Conservation (phyloP, 2,797 vertebrate species). For the Sebastolobus alascanus region DNA sequence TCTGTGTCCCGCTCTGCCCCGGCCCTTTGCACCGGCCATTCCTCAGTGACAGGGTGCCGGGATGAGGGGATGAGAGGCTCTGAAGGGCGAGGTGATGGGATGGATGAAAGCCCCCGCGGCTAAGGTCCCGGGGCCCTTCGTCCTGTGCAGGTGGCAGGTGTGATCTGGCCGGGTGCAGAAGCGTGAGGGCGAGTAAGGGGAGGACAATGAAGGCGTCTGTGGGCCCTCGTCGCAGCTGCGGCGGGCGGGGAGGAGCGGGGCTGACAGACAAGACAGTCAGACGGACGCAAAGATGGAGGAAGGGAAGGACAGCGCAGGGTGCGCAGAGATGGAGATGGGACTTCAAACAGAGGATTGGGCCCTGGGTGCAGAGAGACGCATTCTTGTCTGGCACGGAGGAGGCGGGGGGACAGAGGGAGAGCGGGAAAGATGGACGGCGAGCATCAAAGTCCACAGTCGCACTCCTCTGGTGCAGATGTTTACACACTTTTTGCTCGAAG, state of each 20-base stretch:
- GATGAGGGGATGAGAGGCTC: conserved; percentile 68
- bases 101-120: conserved; percentile 72
- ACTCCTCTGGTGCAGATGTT: conserved; percentile 59
- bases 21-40: conserved; percentile 73
- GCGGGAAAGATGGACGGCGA: conserved; percentile 49
- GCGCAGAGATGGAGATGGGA: conserved; percentile 76
- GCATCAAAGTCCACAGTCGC: conserved; percentile 52
- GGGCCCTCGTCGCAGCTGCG: conserved; percentile 80
- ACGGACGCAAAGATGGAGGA: conserved; percentile 67
- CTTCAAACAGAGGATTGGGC: conserved; percentile 84
- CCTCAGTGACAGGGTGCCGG: conserved; percentile 81
- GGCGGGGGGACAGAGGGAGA: conserved; percentile 52
- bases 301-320: conserved; percentile 62
- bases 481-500: conserved; percentile 50
- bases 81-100: conserved; percentile 57
- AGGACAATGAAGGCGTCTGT: conserved; percentile 85
- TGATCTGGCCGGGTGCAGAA: conserved; percentile 79
- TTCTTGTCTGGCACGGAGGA: conserved; percentile 80
- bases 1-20: conserved; percentile 60
- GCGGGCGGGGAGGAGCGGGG: conserved; percentile 72
- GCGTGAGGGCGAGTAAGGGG: conserved; percentile 73
- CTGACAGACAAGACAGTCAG: conserved; percentile 82
- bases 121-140: conserved; percentile 58
- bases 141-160: conserved; percentile 86
- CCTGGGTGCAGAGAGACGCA: conserved; percentile 81